Conservation (phyloP, 2,888 invertebrate species). For the Sarcophaga rosellei region DNA sequence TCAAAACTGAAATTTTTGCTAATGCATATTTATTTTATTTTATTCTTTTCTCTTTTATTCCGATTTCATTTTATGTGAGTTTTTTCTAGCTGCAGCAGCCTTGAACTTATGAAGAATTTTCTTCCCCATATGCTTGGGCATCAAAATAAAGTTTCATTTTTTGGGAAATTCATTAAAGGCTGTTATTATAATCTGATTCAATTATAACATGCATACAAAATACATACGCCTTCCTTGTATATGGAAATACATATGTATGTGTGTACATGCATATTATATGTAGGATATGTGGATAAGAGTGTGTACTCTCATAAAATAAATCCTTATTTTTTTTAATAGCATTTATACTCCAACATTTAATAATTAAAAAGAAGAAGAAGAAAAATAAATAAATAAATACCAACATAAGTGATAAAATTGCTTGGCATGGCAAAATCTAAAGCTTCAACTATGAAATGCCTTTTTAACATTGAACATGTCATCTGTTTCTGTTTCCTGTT, state of each 20-base stretch:
- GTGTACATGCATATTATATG: neutral
- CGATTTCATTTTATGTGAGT: neutral
- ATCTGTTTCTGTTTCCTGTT: constrained; percentile 68
- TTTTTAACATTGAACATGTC: constrained; percentile 65
- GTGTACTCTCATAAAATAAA: too few species aligned
- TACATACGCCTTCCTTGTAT: neutral
- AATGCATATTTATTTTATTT: too few species aligned
- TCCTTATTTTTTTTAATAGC: too few species aligned
- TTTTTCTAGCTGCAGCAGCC: constrained; percentile 31
- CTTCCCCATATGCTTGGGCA: neutral
- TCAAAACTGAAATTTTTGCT: too few species aligned
- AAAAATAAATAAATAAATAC: neutral
- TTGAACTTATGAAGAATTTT: constrained; percentile 49
- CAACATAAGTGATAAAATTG: neutral
- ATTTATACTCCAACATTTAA: too few species aligned
- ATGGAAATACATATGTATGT: neutral
- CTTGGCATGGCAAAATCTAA: neutral
- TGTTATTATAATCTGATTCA: too few species aligned
- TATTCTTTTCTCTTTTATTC: neutral
- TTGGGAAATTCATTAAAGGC: too few species aligned
- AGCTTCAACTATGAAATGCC: constrained; percentile 15
- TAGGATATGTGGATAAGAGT: neutral
- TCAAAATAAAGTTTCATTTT: neutral
- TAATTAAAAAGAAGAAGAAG: too few species aligned
- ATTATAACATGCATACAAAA: too few species aligned